Conservation (phyloP, 2,113 vertebrate genomes). For the Hiodon tergisus region DNA sequence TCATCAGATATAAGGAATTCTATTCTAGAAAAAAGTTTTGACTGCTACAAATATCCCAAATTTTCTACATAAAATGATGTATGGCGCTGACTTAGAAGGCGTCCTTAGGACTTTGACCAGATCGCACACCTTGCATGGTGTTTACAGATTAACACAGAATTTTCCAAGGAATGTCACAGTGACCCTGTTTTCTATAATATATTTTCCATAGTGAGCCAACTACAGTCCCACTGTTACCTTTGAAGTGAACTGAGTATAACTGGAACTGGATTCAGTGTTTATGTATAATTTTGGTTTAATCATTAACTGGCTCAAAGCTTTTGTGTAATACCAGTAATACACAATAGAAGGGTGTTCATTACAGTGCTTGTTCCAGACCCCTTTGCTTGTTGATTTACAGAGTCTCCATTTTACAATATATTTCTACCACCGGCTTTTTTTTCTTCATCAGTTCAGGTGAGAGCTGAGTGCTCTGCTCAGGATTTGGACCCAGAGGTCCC, state of each 20-base stretch:
- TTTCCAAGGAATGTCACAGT: background rate
- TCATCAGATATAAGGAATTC: no score
- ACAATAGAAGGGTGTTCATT: no score
- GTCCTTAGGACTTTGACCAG: constrained; percentile 2
- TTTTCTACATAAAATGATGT: background rate
- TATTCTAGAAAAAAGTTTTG: background rate
- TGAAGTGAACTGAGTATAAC: background rate
- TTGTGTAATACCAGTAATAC: no score
- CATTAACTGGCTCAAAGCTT: no score
- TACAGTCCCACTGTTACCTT: background rate
- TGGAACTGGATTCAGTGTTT: background rate
- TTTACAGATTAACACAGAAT: constrained; percentile 1
- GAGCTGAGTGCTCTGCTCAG: no score
- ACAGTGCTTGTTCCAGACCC: no score
- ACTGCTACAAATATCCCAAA: background rate
- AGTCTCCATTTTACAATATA: no score
- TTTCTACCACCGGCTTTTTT: no score
- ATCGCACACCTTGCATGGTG: background rate
- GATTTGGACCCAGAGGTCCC: no score
- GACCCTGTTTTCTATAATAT: background rate
- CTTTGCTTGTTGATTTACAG: no score
- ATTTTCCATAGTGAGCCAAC: background rate
- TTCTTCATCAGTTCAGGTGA: no score
- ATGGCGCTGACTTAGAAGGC: background rate
- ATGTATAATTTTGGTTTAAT: no score